These are phyloP conservation scores for Caenorhabditis wallacei DNA, from an alignment of 2,888 invertebrate species.

Conservation along the genomic window DNA sequence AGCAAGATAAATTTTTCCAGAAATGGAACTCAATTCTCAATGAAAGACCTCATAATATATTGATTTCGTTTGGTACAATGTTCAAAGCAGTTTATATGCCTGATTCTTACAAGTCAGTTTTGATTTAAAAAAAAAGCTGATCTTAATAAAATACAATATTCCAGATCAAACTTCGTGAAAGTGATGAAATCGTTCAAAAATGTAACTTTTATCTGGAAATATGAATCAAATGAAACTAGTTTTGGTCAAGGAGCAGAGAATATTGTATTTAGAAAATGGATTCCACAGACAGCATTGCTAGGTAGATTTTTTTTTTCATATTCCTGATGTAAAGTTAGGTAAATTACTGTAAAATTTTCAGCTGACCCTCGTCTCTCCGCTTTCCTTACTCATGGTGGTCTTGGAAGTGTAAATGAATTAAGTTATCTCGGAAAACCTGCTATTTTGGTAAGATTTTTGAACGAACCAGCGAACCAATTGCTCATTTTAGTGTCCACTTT, in stretches of 20 bases:
- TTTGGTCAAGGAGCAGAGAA: conserved; percentile 58
- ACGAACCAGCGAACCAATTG: not conserved
- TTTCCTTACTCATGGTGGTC: conserved; percentile 52
- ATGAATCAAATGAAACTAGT: conserved; percentile 60
- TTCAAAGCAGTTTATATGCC: conserved; percentile 54
- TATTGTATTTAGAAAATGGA: conserved; percentile 72
- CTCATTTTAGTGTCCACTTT: conserved; percentile 60
- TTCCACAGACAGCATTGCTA: conserved; percentile 73
- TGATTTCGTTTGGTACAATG: conserved; percentile 57
- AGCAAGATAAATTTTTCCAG: not conserved
- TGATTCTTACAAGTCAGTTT: conserved; percentile 46
- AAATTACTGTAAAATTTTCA: too few relatives aligned
- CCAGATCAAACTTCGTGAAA: conserved; percentile 40
- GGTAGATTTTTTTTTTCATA: conserved; percentile 30
- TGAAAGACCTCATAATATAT: conserved; percentile 27
- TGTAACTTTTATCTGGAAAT: conserved; percentile 73
- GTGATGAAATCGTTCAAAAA: conserved; percentile 60
- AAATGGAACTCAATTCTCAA: conserved; percentile 42
- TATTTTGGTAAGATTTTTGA: conserved; percentile 16
- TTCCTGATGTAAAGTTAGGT: too few relatives aligned
- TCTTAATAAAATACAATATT: not conserved
- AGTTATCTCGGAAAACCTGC: conserved; percentile 54
- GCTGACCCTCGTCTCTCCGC: conserved; percentile 48
- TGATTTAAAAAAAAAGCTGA: not conserved
- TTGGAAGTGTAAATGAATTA: conserved; percentile 55